These are phyloP conservation scores for Colius striatus DNA, from an alignment of 2,113 vertebrate genomes.

Conservation along the genomic window DNA sequence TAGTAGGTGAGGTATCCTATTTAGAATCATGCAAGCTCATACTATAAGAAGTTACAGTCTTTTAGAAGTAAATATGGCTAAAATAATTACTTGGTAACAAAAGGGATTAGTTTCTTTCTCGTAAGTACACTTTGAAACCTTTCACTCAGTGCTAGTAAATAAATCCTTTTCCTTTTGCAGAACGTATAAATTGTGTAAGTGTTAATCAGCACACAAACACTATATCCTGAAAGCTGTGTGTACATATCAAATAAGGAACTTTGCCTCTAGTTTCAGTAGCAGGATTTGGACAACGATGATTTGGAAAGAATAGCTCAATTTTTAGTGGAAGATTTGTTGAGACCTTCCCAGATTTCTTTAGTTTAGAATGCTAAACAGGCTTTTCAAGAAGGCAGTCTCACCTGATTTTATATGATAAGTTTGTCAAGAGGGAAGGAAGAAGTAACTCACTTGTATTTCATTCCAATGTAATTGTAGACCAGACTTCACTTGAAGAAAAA, in stretches of 20 bases:
- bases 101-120: neutral
- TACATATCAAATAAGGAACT: neutral
- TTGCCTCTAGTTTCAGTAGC: slow-evolving; percentile 20
- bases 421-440: neutral
- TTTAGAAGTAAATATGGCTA: neutral
- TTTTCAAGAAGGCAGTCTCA: neutral
- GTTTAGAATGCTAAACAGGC: neutral
- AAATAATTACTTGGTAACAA: neutral
- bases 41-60: neutral
- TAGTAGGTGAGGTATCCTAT: neutral
- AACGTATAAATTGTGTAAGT: slow-evolving; percentile 20
- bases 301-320: neutral
- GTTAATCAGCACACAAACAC: neutral
- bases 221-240: neutral
- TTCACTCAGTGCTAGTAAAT: neutral
- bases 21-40: neutral
- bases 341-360: neutral
- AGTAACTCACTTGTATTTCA: neutral
- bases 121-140: neutral
- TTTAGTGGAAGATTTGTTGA: neutral
- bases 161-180: neutral
- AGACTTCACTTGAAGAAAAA: neutral
- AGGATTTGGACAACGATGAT: neutral
- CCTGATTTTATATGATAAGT: neutral
- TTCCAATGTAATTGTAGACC: neutral